phyloP scores from a whole-genome alignment of 2,113 vertebrate genomes.

The Apistogramma diplotaenia region DNA sequence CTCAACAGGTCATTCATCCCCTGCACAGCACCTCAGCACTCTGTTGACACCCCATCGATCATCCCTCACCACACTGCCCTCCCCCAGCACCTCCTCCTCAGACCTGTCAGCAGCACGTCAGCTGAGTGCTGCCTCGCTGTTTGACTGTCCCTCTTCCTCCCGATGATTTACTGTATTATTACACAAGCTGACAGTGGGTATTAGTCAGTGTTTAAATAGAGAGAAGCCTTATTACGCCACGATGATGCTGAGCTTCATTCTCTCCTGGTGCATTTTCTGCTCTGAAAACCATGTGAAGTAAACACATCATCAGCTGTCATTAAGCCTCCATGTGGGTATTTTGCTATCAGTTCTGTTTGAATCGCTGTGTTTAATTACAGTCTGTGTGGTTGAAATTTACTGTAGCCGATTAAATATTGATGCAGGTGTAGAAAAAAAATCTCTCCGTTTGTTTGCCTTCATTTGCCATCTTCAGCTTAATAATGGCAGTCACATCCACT shows the following conservation, averaged over 20 bases:
- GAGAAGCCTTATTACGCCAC: slow-evolving; percentile 23
- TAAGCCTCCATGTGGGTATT: background rate
- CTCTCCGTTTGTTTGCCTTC: background rate
- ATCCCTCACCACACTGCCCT: slow-evolving; percentile 10
- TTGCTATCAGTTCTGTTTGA: background rate
- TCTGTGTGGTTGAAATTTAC: background rate
- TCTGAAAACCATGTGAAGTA: background rate
- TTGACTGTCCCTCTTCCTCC: slow-evolving; percentile 23
- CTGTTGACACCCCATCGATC: slow-evolving; percentile 53
- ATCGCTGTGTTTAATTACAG: background rate
- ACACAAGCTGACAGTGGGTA: slow-evolving; percentile 38
- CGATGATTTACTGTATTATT: slow-evolving; percentile 59
- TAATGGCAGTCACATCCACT: background rate
- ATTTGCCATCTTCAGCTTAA: slow-evolving; percentile 11
- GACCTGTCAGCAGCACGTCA: slow-evolving; percentile 52
- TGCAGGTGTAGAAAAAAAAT: background rate
- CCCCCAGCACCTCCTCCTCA: slow-evolving; percentile 11
- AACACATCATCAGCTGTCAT: slow-evolving; percentile 6
- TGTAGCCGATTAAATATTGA: slow-evolving; percentile 25
- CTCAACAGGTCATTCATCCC: slow-evolving; percentile 63
- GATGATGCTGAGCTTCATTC: slow-evolving; percentile 20
- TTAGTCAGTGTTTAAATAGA: slow-evolving; percentile 59
- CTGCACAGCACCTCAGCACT: background rate
- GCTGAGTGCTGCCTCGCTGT: background rate
- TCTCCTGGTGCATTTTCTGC: background rate